Percentiles rank a stretch among this genome's conserved stretches.
phyloP scores from a whole-genome alignment of 2,888 invertebrate species.

The Thereva nobilitata region DNA sequence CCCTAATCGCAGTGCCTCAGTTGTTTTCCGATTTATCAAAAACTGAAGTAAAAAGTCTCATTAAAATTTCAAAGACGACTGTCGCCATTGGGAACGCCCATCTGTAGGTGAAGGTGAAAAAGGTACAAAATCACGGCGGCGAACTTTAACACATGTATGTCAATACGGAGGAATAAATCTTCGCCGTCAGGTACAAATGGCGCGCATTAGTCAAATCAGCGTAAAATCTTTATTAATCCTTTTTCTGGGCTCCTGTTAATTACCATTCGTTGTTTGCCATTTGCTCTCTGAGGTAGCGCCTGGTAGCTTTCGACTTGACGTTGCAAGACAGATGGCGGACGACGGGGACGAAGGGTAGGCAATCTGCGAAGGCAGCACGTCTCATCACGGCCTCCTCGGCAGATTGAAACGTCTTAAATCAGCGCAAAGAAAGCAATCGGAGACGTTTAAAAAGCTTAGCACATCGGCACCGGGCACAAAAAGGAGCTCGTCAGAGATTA shows the following conservation, averaged over 20 bases:
- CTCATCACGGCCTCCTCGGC: background rate
- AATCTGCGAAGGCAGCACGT: slow-evolving; percentile 9
- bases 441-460: background rate
- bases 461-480: slow-evolving; percentile 9
- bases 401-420: background rate
- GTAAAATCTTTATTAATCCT: slow-evolving; percentile 22
- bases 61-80: no score
- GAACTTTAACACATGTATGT: background rate
- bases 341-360: background rate
- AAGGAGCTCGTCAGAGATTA: slow-evolving; percentile 22
- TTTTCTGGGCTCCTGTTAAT: slow-evolving; percentile 29
- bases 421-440: background rate
- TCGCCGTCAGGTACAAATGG: slow-evolving; percentile 18
- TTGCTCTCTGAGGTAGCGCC: slow-evolving; percentile 8
- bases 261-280: slow-evolving; percentile 17
- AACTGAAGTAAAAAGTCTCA: no score
- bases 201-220: slow-evolving; percentile 29
- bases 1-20: no score
- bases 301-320: slow-evolving; percentile 15
- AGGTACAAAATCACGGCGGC: no score
- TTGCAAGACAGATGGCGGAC: background rate
- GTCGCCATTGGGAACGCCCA: no score
- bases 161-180: slow-evolving; percentile 17
- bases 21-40: no score
- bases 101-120: no score